Base-by-base conservation (phyloP, 2,113 vertebrate species). In the Galbula dea region DNA sequence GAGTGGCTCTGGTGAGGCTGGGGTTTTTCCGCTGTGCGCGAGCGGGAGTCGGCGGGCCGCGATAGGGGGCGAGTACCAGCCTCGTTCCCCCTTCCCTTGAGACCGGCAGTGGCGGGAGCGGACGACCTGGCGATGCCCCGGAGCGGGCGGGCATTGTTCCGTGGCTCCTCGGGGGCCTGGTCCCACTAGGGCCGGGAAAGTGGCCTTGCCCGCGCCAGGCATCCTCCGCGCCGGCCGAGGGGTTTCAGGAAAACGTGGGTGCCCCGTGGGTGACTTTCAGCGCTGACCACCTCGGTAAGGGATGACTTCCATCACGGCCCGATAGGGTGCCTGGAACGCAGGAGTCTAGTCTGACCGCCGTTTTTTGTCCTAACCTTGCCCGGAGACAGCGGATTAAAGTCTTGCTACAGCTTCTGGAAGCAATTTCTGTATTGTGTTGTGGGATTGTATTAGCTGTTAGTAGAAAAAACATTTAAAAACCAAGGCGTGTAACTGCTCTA, bases 1-100 rank as follows among this genome's bases (percentile, higher is more conserved):
- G 77, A 91, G 95, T n/a, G 49, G 23, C 16, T 62, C 24, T 7
- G 37, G 67, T 14, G 49, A 23, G 34, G 51, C 48, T 13, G 26
- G 65, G 41, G 39, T n/a, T 71, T 11, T 7, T 7, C 18, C 34
- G n/a, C 12, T 59, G n/a, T 32, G 54, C 19, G 92, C 81, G 84
- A 78, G 93, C 66, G 81, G 90, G 92, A 83, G 90, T 58, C 45
- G 26, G 58, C 34, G 32, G 34, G 34, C 15, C n/a, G 58, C 58
- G 15, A 59, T 15, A 23, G 34, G n/a, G 34, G 23, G 34, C 6
- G 30, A 48, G 58, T 75, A 51, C 30, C 12, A 48, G 45, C 22
- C 18, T 52, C 23, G 2, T 27, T 30, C 22, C 14, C 36, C 36
- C 15, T 29, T 63, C 16, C 21, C 36, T 19, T 22, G 51, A 27